Percentiles rank a stretch among this genome's conserved stretches.
Conservation (phyloP, 2,797 vertebrate genomes). For the Prionace glauca region DNA sequence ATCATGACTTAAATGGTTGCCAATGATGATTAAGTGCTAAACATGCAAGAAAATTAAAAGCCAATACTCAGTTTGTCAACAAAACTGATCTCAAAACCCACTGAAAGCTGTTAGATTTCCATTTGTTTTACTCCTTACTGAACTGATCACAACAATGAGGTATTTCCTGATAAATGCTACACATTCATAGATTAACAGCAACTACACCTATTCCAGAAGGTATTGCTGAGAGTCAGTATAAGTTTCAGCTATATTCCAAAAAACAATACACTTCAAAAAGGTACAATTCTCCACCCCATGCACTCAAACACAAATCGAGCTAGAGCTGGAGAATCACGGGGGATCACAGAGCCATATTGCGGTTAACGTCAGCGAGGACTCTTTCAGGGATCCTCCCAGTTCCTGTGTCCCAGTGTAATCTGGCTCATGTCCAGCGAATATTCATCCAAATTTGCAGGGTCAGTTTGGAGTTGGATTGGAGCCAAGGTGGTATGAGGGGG, state of each 20-base stretch:
- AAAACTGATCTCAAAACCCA: background rate
- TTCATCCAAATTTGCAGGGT: too few species aligned
- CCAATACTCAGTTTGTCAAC: constrained; percentile 1
- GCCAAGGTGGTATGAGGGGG: too few species aligned
- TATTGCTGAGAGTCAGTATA: background rate
- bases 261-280: background rate
- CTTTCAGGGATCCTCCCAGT: too few species aligned
- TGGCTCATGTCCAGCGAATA: too few species aligned
- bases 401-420: too few species aligned
- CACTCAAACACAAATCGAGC: too few species aligned
- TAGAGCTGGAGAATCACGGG: too few species aligned
- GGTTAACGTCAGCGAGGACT: too few species aligned
- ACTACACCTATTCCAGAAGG: background rate
- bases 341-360: too few species aligned
- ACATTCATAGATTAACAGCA: background rate
- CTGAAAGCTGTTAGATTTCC: background rate
- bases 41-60: constrained; percentile 26
- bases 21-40: constrained; percentile 9
- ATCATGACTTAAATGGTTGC: constrained; percentile 14
- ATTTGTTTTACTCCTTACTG: background rate
- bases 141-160: background rate
- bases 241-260: background rate
- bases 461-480: too few species aligned
- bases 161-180: background rate
- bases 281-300: too few species aligned